Evolutionary conservation across 1,140 invertebrate species (phyloP), one percentile per base, ranked within the genome.

Genomic region (silkworm (Bombyx mori)): DNA sequence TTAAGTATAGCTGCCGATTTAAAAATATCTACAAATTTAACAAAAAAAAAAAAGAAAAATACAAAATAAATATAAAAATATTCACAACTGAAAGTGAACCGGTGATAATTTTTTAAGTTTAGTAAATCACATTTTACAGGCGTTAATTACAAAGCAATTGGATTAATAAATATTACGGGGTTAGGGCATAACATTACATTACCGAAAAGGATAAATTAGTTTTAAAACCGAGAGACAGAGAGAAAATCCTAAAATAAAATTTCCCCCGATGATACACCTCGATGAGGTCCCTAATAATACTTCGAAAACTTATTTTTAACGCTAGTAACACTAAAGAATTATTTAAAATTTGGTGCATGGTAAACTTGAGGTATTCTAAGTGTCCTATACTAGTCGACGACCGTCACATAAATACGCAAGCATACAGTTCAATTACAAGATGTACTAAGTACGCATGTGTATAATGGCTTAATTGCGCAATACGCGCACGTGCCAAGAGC

Each of bases 351-450:
- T 86, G 83, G 83, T 86, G 83, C 81, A 62, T 79, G 83, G 83
- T 86, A 86, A 86, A 78, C 83, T 78, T 84, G 83, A 86, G 83
- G 83, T 86, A 86, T 79, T 74, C 58, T 69, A 73, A 54, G 57
- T 55, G 5, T 10, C 45, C 9, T 49, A 35, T 48, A 49, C 35
- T 49, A 48, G 6, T 49, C 35, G 42, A 49, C 26, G 2, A 5
- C 26, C 4, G 26, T 3, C 26, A 5, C 26, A 5, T 5, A 5
- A 35, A 5, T 2, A 35, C 26, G 26, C 26, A 35, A 35, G 26
- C 26, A 35, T 35, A 35, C 26, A 35, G 2, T 35, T 35, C 26
- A 2, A 35, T 35, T 35, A 35, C 0, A 35, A 35, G 2, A 5
- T 35, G 26, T 35, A 35, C 26, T 35, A 3, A 35, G 26, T 35